Conservation (phyloP, 23 tunicate species). For the Styela clava region DNA sequence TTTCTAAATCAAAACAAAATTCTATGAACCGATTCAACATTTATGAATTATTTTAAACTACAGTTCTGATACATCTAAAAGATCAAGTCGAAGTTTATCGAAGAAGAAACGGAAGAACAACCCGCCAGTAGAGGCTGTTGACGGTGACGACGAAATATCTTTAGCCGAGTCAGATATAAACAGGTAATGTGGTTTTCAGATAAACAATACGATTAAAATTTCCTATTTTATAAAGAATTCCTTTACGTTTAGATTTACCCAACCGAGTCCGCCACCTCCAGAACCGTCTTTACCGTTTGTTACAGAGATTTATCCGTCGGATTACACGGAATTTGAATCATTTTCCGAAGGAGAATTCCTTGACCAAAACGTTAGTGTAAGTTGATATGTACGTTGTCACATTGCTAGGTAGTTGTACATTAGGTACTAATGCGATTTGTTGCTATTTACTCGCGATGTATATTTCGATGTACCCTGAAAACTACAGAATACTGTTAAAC, state of each 20-base stretch:
- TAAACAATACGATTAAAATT: too few relatives aligned
- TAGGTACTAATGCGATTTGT: too few relatives aligned
- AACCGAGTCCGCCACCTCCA: background rate
- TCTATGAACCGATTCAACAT: too few relatives aligned
- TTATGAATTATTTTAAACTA: too few relatives aligned
- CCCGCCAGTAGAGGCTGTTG: conserved; percentile 15
- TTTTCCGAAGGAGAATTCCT: conserved; percentile 51
- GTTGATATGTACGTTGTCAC: too few relatives aligned
- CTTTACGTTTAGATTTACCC: conserved; percentile 22
- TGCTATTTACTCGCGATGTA: too few relatives aligned
- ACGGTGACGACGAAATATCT: conserved; percentile 90
- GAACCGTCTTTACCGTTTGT: conserved; percentile 26
- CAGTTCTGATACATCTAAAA: conserved; percentile 9
- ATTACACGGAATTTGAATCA: conserved; percentile 77
- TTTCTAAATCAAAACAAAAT: too few relatives aligned
- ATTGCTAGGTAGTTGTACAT: too few relatives aligned
- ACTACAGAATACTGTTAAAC: too few relatives aligned
- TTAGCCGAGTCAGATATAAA: conserved; percentile 66
- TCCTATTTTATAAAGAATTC: too few relatives aligned
- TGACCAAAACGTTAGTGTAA: conserved; percentile 9
- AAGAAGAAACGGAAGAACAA: conserved; percentile 1
- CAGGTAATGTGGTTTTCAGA: too few relatives aligned
- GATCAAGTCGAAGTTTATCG: background rate
- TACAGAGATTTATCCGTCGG: conserved; percentile 74
- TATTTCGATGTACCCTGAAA: too few relatives aligned